Conservation (phyloP, 2,888 invertebrate genomes). For the Trachelus tabidus region DNA sequence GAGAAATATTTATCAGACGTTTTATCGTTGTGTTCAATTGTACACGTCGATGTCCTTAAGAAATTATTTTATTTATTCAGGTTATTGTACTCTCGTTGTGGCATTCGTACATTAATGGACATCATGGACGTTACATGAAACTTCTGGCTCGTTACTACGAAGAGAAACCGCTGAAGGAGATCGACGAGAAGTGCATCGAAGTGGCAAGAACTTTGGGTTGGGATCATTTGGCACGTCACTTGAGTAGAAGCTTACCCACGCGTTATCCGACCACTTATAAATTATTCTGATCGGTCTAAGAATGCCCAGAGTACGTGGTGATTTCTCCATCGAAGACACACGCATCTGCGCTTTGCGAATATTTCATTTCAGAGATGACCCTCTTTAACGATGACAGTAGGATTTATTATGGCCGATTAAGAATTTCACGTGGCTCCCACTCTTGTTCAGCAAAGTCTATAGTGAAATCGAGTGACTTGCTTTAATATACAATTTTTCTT, state of each 20-base stretch:
- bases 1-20: neutral
- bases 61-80: conserved; percentile 59
- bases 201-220: conserved; percentile 77
- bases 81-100: conserved; percentile 82
- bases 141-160: conserved; percentile 81
- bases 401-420: no score
- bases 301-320: no score
- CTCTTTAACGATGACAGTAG: no score
- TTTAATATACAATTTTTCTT: no score
- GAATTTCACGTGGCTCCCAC: no score
- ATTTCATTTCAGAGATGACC: no score
- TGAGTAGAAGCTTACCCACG: conserved; percentile 71
- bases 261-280: conserved; percentile 78
- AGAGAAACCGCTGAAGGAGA: conserved; percentile 81
- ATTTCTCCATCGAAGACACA: no score
- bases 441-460: no score
- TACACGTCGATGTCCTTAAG: no score
- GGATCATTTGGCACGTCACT: conserved; percentile 73
- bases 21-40: neutral
- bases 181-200: conserved; percentile 76
- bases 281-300: conserved; percentile 72
- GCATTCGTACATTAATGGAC: conserved; percentile 82
- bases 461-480: no score
- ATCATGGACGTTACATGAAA: conserved; percentile 86
- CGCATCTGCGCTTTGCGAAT: no score